Evolutionary conservation across 2,888 invertebrate genomes (phyloP), one percentile per base, ranked within the genome.

Genomic region (Napeogenes sylphis): DNA sequence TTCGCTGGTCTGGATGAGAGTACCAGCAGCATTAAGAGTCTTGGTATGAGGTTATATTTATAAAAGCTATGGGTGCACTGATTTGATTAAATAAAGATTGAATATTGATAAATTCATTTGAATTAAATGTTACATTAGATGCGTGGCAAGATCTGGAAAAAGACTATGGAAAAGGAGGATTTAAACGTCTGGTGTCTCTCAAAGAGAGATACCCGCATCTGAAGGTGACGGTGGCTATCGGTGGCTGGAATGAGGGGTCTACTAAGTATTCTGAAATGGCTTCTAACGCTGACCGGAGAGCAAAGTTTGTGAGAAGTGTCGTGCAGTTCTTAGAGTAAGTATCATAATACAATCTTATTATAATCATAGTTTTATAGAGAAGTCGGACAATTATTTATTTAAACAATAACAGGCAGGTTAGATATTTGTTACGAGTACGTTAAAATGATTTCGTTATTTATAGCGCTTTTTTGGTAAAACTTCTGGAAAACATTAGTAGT

Each of bases 221-320:
- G 55, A 94, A 93, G 79, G 93, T 95, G 4, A 92, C 94, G 3
- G 80, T 97, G 12, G 97, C 96, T 0, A 95, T 98, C 47, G 97
- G 97, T 0, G 97, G 97, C 0, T 97, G 97, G 97, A 97, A 97
- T 79, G 97, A 97, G 79, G 97, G 97, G 0, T 97, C 97, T 0
- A 75, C 81, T 6, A 93, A 93, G 71, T 95, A 76, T 54, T 94
- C 94, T 0, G 82, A 82, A 33, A 84, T 96, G 80, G 94, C 94
- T 0, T 91, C 93, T 3, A 92, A 92, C 57, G 87, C 93, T 0
- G 91, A 92, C 14, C 86, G 91, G 58, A 91, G 97, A 57, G 86
- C 87, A 3, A 89, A 84, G 56, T 97, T 97, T 74, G 92, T 96
- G 0, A 84, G 92, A 46, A 96, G 95, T 71, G 94, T 94, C 0